Percentiles rank a stretch among this genome's conserved stretches.
Conservation (phyloP, 2,113 vertebrate species). For the Hydrolagus affinis region DNA sequence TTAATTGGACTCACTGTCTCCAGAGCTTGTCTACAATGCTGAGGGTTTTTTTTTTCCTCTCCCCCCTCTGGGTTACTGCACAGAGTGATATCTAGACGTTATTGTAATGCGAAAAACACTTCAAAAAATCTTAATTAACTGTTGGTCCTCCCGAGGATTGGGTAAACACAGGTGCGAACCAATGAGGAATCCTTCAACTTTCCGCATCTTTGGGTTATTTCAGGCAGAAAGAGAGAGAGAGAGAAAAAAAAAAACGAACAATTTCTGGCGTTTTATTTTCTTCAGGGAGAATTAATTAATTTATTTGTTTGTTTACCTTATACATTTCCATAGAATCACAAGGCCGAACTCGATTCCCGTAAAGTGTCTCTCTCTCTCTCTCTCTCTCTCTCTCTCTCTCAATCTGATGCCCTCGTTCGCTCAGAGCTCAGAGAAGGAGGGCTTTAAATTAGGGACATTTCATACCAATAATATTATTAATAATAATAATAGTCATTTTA, state of each 20-base stretch:
- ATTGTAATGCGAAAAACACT: constrained; percentile 14
- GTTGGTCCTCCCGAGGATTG: neutral
- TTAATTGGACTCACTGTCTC: neutral
- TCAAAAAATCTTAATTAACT: constrained; percentile 19
- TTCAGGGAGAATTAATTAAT: neutral
- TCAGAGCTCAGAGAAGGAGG: too few species aligned
- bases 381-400: too few species aligned
- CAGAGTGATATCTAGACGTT: neutral
- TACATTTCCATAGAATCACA: too few species aligned
- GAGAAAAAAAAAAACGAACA: neutral
- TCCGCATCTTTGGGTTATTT: neutral
- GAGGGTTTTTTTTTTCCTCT: neutral
- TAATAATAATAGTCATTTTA: too few species aligned
- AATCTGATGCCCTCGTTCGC: too few species aligned
- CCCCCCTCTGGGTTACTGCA: neutral
- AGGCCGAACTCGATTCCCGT: too few species aligned
- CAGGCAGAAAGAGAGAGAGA: neutral
- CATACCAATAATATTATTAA: too few species aligned
- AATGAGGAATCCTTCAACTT: neutral
- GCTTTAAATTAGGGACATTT: too few species aligned
- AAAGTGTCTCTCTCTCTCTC: too few species aligned
- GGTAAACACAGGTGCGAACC: neutral
- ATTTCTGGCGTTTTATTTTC: neutral
- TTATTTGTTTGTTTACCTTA: neutral
- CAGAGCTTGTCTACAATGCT: neutral